Base-by-base conservation (phyloP, 1,140 invertebrate species). In the Drosophila busckii region DNA sequence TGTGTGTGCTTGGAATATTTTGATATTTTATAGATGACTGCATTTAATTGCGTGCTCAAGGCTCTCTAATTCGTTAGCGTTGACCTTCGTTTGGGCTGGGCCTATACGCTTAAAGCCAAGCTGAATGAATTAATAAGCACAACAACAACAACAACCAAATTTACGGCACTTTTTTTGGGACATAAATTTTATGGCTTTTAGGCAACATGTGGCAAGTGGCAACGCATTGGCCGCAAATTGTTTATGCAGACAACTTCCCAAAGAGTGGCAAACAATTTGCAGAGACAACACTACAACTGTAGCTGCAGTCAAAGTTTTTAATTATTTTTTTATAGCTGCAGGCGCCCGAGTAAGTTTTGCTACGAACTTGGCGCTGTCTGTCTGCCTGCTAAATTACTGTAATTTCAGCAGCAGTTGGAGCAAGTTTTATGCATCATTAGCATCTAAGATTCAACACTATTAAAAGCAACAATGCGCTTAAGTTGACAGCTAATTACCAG, bases 11-110 rank as follows among this genome's bases (percentile, higher is more conserved):
- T 7, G n/a, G 6, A 16, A 45, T 61, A 29, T 54, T 52, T 53
- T 48, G 29, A 64, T 52, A 54, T 53, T 70, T 70, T 48, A 46
- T 64, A 65, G 49, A 55, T 50, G 61, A 25, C 35, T 56, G 61
- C 55, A 23, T 42, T 38, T 66, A 71, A 70, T 70, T 66, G 68
- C 54, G 34, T 35, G 64, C 64, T 41, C 28, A n/a, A n/a, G 31
- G 26, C 22, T 35, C 19, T n/a, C n/a, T n/a, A n/a, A n/a, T n/a
- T n/a, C 28, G 23, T 53, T 20, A 49, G 29, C 44, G 19, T 50
- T 40, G 63, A 32, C 46, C 52, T 20, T 26, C 23, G 49, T 55
- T 50, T 5, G 12, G 34, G 9, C 42, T 41, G 29, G 45, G 49
- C 37, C 44, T n/a, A n/a, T n/a, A n/a, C 26, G 20, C 44, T 58